These are phyloP conservation scores for Hypothenemus hampei DNA, from an alignment of 1,140 invertebrate species.

Conservation along the genomic window DNA sequence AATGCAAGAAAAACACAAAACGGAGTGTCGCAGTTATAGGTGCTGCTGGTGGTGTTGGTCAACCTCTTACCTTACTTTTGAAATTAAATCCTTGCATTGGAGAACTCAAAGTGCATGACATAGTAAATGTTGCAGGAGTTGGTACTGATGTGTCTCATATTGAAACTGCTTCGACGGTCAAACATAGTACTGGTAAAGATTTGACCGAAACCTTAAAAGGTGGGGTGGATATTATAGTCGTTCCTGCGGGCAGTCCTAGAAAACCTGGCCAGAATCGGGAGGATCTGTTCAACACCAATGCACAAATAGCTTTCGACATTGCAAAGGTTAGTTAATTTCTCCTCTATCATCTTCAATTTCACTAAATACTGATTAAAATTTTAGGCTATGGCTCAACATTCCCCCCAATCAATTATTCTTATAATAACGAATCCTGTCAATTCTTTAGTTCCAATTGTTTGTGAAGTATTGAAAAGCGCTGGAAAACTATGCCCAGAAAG, in stretches of 20 bases:
- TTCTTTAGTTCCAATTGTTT: constrained; percentile 52
- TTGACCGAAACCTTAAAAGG: constrained; percentile 35
- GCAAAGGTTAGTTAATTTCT: constrained; percentile 6
- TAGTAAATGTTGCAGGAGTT: constrained; percentile 78
- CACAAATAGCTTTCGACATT: constrained; percentile 44
- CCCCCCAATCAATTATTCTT: constrained; percentile 55
- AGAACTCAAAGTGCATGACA: constrained; percentile 82
- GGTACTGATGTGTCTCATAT: constrained; percentile 96
- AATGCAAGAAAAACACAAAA: constrained; percentile 44
- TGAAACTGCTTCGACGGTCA: constrained; percentile 77
- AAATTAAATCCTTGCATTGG: constrained; percentile 20
- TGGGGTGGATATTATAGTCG: constrained; percentile 56
- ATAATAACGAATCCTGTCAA: constrained; percentile 55
- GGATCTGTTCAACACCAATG: constrained; percentile 66
- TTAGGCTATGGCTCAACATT: constrained; percentile 48
- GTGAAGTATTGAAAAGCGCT: constrained; percentile 52
- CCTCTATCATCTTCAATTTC: too few species aligned
- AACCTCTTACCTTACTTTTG: constrained; percentile 61
- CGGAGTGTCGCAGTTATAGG: constrained; percentile 90
- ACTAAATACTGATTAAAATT: neutral
- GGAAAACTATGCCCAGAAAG: constrained; percentile 61
- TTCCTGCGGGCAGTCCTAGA: constrained; percentile 62
- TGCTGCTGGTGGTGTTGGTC: constrained; percentile 93
- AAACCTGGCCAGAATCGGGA: constrained; percentile 56
- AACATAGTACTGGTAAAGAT: constrained; percentile 62